phyloP scores from a whole-genome alignment of 2,797 vertebrate species.

The Hoplostethus atlanticus region DNA sequence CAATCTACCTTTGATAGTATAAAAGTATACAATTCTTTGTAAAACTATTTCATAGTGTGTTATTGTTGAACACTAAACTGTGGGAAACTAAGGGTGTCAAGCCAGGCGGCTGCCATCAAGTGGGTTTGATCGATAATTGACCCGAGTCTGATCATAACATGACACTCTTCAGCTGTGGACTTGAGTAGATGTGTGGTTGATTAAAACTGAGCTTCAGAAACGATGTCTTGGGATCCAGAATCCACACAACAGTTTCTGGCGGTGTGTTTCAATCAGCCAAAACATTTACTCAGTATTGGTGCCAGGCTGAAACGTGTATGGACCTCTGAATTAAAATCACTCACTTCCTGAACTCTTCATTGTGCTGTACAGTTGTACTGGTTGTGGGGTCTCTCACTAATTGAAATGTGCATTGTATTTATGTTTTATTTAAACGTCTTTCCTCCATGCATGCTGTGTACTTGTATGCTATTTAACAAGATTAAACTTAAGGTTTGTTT shows the following conservation, averaged over 20 bases:
- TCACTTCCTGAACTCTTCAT: conserved; percentile 30
- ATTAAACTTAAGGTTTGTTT: conserved; percentile 65
- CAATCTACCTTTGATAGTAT: too few species aligned
- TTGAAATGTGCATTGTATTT: conserved; percentile 69
- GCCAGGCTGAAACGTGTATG: not conserved
- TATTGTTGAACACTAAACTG: not conserved
- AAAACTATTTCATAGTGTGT: not conserved
- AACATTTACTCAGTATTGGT: not conserved
- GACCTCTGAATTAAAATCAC: conserved; percentile 3
- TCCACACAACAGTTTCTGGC: not conserved
- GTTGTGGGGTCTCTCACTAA: conserved; percentile 48
- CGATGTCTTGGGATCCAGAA: not conserved
- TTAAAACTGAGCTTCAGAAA: not conserved
- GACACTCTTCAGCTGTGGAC: not conserved
- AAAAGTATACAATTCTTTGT: too few species aligned
- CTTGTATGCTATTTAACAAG: conserved; percentile 69
- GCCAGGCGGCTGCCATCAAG: not conserved
- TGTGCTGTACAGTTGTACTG: conserved; percentile 38
- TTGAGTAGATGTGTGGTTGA: not conserved
- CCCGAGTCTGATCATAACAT: not conserved
- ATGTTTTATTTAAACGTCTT: conserved; percentile 79
- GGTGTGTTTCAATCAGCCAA: not conserved
- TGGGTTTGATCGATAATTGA: not conserved
- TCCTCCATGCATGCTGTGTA: conserved; percentile 67
- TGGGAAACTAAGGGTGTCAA: not conserved